Base-by-base conservation (phyloP, 2,888 invertebrate genomes). In the Alcis repandata region DNA sequence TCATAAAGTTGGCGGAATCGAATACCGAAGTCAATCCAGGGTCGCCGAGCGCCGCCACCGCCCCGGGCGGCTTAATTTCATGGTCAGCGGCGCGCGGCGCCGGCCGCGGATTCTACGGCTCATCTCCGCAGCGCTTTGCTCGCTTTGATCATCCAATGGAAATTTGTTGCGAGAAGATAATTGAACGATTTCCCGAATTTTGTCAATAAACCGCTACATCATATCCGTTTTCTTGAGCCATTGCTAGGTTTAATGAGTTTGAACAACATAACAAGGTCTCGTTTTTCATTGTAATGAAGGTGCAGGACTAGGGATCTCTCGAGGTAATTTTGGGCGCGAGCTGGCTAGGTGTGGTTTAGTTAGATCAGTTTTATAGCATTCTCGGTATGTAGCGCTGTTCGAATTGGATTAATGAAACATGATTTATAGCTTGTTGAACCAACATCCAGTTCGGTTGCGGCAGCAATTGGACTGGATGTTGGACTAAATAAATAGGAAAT, bases 21-120 rank as follows among this genome's bases (percentile, higher is more conserved):
- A 70, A 67, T 67, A 67, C 58, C 60, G 41, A 66, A 71, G 61
- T 63, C 53, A 68, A 70, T 70, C 68, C 51, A 52, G 70, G 54
- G 70, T 7, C n/a, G n/a, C n/a, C n/a, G n/a, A n/a, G 27, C 27
- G 27, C 2, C 27, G 27, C 27, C 27, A 6, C n/a, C 27, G 27
- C 27, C 3, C 27, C 27, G 27, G 27, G 27, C 64, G 69, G 68
- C 53, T 71, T 71, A 72, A 76, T 76, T 76, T 76, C 74, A 75
- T 67, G 76, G 67, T 70, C 70, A 63, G 69, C 67, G 48, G 57
- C 57, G 38, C 22, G 11, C 49, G 53, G 38, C 22, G 11, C 49
- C 43, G 38, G 59, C n/a, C n/a, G 66, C 61, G 65, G 68, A 49
- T 54, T 63, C n/a, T 52, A 45, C 56, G 43, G 40, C 57, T 56